A percentile compares a stretch with the other conserved stretches of the same genome.
phyloP scores from a whole-genome alignment of 2,113 vertebrate species.

The mouse (Mus musculus) region DNA sequence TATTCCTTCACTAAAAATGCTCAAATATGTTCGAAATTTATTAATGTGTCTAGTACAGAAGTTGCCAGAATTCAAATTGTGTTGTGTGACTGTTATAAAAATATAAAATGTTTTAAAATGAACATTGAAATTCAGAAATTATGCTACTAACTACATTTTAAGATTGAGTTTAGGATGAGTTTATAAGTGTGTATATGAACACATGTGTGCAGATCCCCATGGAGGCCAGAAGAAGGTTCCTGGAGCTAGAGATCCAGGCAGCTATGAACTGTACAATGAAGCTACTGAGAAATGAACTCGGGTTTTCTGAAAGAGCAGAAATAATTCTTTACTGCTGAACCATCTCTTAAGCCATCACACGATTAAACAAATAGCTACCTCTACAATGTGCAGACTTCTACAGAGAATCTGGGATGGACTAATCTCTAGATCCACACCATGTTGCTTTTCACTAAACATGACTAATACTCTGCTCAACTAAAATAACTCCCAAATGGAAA shows the following conservation, averaged over 20 bases:
- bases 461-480: background rate
- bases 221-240: background rate
- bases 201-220: background rate
- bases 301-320: background rate
- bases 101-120: background rate
- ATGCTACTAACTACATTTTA: background rate
- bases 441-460: background rate
- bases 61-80: conserved; percentile 18
- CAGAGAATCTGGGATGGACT: background rate
- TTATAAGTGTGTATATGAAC: background rate
- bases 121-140: conserved; percentile 6
- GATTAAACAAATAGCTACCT: conserved; percentile 24
- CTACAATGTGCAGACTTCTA: background rate
- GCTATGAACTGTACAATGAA: background rate
- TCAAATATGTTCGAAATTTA: background rate
- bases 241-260: background rate
- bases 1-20: background rate
- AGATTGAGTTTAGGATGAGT: background rate
- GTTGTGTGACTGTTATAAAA: background rate
- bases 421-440: background rate
- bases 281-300: background rate
- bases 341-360: too few species aligned
- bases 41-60: conserved; percentile 4
- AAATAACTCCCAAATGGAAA: background rate
- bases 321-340: background rate